phyloP scores from a whole-genome alignment of 1,140 invertebrate species.

The Caenorhabditis tropicalis region DNA sequence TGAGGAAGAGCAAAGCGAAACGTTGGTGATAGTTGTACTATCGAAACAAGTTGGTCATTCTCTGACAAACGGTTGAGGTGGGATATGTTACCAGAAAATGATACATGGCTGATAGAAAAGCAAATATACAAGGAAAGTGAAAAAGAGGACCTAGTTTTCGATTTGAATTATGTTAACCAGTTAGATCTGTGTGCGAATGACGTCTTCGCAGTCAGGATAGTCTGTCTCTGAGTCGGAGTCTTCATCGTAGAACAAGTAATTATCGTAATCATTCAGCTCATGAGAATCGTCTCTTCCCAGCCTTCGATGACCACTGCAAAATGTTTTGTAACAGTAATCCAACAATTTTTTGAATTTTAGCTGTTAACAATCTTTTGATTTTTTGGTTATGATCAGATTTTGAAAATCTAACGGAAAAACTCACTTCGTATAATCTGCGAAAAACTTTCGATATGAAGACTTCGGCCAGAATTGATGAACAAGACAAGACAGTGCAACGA shows the following conservation, averaged over 20 bases:
- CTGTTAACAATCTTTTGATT: too few relatives aligned
- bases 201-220: constrained; percentile 11
- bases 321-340: neutral
- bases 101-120: neutral
- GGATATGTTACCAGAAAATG: constrained; percentile 30
- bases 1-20: neutral
- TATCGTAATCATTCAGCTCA: neutral
- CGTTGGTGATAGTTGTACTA: neutral
- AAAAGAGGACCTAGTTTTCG: neutral
- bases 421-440: constrained; percentile 48
- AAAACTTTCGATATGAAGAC: constrained; percentile 71
- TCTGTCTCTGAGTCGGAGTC: neutral
- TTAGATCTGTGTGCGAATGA: constrained; percentile 27
- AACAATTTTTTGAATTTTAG: neutral
- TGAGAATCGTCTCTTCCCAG: constrained; percentile 6
- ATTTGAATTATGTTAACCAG: neutral
- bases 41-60: neutral
- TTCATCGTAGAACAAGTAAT: neutral
- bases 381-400: too few relatives aligned
- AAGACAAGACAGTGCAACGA: constrained; percentile 90
- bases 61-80: neutral
- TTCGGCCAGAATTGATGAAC: constrained; percentile 91
- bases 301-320: constrained; percentile 11
- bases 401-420: neutral
- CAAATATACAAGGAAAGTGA: constrained; percentile 25